Evolutionary conservation across 2,113 vertebrate genomes (phyloP), one percentile per base, ranked within the genome.

Genomic region (Clinocottus analis): DNA sequence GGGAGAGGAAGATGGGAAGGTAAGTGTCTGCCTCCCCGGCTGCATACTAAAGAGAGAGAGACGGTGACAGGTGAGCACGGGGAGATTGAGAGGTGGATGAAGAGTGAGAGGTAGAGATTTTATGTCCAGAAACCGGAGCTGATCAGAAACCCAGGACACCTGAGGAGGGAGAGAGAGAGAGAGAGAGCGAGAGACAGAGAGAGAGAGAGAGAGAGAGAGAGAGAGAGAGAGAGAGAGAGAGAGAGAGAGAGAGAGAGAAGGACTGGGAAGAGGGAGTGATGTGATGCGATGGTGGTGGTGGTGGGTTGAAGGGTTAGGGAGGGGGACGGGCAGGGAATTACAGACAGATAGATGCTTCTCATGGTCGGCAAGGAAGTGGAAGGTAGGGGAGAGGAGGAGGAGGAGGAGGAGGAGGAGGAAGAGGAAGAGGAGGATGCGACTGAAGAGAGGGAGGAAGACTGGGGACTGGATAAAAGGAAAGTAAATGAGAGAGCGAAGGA

Each of bases 41-140:
- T 84, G 90, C 82, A 90, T 89, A 60, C 89, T 87, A 74, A 90
- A 83, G 51, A 59, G 80, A 87, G 56, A 74, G 80, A 87, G 56
- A 74, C 39, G 7, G 76, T 74, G 88, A 86, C 85, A 83, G 79
- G 76, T 78, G 76, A 79, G 75, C 69, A 62, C n/a, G n/a, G 74
- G 76, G 77, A 85, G 85, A 83, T 77, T 71, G 80, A 89, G 89
- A 79, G 77, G 85, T 78, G 86, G 85, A 92, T 83, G 85, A 77
- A 70, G 87, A 89, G 77, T 59, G 86, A 90, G 90, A 85, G 88
- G 73, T 80, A 91, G 82, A 72, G 91, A 91, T 92, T 92, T 92
- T 80, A 86, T 91, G 90, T 92, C 90, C 71, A 65, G 87, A n/a
- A 85, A 89, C 71, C 74, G 43, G 61, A 83, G 80, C 79, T 74